Evolutionary conservation across 2,888 invertebrate genomes (phyloP).

Genomic region (Coleophora deauratella): DNA sequence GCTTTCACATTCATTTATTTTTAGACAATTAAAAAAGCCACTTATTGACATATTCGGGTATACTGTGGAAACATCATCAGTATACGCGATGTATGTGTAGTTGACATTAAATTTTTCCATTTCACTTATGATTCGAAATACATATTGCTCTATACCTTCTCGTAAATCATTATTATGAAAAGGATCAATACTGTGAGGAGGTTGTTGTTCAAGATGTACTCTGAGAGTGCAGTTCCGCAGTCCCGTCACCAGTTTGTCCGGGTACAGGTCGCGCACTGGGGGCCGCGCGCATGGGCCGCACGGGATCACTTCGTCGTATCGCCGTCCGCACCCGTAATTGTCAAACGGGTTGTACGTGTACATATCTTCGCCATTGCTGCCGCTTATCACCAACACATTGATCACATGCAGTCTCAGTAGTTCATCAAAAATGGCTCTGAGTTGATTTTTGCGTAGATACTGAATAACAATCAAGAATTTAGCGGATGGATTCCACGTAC

Average conservation of each 20-base stretch:
- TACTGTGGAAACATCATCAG: no score
- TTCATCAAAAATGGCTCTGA: constrained; percentile 29
- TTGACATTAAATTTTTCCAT: no score
- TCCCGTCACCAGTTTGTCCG: constrained; percentile 28
- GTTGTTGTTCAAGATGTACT: no score
- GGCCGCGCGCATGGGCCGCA: constrained; percentile 32
- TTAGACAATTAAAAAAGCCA: no score
- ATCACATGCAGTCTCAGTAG: constrained; percentile 27
- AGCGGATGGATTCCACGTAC: constrained; percentile 32
- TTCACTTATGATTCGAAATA: no score
- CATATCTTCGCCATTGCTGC: constrained; percentile 24
- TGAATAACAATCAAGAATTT: constrained; percentile 31
- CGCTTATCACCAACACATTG: constrained; percentile 32
- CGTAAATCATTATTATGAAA: no score
- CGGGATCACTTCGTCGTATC: constrained; percentile 29
- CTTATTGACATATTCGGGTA: no score
- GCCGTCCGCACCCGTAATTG: constrained; percentile 43
- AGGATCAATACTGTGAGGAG: no score
- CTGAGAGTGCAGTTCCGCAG: constrained; percentile 38
- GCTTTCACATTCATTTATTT: no score
- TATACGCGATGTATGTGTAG: no score
- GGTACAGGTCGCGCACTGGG: constrained; percentile 21
- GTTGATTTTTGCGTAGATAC: constrained; percentile 13
- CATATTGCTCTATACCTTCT: no score
- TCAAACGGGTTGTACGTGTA: constrained; percentile 46